phyloP scores from a whole-genome alignment of 2,113 vertebrate genomes.

The Lepisosteus osseus region DNA sequence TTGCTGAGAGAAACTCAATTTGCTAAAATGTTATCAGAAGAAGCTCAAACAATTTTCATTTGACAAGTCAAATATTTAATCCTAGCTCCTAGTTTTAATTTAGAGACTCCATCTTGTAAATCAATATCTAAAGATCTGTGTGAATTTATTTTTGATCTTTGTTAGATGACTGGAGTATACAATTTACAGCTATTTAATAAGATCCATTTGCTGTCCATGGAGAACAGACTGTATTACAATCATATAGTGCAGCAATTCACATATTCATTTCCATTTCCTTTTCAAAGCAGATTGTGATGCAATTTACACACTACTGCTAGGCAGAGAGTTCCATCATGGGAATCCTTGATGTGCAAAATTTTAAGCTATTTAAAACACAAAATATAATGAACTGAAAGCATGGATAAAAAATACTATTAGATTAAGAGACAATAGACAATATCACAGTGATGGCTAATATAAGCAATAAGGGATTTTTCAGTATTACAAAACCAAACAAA shows the following conservation, averaged over 20 bases:
- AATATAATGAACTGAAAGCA: no score
- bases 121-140: not conserved
- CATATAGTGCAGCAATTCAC: not conserved
- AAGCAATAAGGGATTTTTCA: no score
- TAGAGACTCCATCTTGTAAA: not conserved
- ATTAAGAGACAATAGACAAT: no score
- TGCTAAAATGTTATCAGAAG: no score
- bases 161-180: not conserved
- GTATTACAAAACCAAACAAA: no score
- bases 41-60: no score
- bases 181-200: constrained; percentile 5
- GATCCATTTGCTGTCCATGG: not conserved
- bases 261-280: not conserved
- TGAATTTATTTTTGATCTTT: not conserved
- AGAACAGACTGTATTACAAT: not conserved
- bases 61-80: not conserved
- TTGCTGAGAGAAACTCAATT: no score
- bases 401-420: no score
- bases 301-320: not conserved
- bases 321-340: not conserved
- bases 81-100: not conserved
- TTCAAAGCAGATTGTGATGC: not conserved
- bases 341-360: not conserved
- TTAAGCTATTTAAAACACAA: not conserved
- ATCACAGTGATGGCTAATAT: no score